phyloP scores from a whole-genome alignment of 2,888 invertebrate species.

The Phanerotoma sp. region DNA sequence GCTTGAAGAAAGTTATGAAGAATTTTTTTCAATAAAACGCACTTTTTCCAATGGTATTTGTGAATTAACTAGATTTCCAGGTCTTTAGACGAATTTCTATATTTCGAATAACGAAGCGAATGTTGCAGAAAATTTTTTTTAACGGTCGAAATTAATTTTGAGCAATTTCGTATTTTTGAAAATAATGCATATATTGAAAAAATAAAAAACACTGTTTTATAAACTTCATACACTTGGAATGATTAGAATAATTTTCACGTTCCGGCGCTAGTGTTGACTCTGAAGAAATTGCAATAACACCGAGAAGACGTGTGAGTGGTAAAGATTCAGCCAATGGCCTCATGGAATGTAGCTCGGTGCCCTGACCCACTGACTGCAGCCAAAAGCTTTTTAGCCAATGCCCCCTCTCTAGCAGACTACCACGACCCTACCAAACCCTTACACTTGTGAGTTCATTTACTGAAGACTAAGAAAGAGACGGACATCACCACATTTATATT shows the following conservation, averaged over 20 bases:
- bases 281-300: conserved; percentile 15
- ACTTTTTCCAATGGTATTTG: background rate
- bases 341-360: conserved; percentile 53
- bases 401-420: conserved; percentile 9
- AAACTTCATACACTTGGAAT: background rate
- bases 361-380: conserved; percentile 56
- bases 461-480: background rate
- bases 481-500: conserved; percentile 47
- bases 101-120: too few species aligned
- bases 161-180: background rate
- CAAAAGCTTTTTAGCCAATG: conserved; percentile 36
- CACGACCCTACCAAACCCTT: conserved; percentile 18
- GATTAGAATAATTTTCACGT: conserved; percentile 11
- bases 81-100: too few species aligned
- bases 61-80: too few species aligned
- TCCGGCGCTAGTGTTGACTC: conserved; percentile 9
- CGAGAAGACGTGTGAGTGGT: background rate
- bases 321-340: conserved; percentile 38
- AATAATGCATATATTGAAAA: too few species aligned
- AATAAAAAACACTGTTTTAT: background rate
- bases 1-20: background rate
- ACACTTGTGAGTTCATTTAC: background rate
- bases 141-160: background rate
- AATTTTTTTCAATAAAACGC: background rate
- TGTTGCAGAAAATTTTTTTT: background rate